A percentile compares a stretch with the other conserved stretches of the same genome.
Evolutionary conservation across 2,888 invertebrate genomes (phyloP).

Genomic region (Megalurothrips usitatus): DNA sequence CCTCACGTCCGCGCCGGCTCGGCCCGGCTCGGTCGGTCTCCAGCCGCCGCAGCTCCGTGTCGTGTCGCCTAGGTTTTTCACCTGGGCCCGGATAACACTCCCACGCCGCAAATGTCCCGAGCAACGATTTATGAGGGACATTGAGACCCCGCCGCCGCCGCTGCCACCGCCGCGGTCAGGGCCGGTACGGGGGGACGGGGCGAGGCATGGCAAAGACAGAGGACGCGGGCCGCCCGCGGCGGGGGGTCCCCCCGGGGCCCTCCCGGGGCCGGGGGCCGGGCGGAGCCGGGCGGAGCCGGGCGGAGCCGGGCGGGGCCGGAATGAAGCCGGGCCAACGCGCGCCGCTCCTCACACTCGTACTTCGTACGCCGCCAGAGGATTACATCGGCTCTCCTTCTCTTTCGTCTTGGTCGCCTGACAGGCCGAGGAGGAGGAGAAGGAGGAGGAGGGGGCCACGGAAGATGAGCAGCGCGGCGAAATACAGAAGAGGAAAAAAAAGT

Average conservation of each 20-base stretch:
- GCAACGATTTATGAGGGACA: slow-evolving; percentile 22
- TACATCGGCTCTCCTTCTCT: too few species aligned
- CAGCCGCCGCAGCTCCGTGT: background rate
- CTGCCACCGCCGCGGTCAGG: background rate
- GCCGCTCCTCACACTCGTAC: too few species aligned
- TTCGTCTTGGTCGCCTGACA: too few species aligned
- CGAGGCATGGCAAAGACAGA: background rate
- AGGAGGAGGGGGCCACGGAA: too few species aligned
- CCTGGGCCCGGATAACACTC: slow-evolving; percentile 21
- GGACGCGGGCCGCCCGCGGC: too few species aligned
- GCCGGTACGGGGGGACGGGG: background rate
- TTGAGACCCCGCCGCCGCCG: background rate
- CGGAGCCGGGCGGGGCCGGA: background rate
- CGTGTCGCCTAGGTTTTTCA: background rate
- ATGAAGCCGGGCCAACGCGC: background rate
- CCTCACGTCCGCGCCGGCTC: background rate
- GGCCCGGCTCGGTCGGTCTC: background rate
- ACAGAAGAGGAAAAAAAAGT: too few species aligned
- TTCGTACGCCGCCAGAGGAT: too few species aligned
- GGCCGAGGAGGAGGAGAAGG: too few species aligned
- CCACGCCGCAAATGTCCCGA: slow-evolving; percentile 9
- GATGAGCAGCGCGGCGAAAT: too few species aligned
- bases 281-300: too few species aligned
- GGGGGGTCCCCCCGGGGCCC: too few species aligned
- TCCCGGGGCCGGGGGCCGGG: too few species aligned